Base-by-base conservation (phyloP, 1,140 invertebrate species). In the Halyomorpha halys region DNA sequence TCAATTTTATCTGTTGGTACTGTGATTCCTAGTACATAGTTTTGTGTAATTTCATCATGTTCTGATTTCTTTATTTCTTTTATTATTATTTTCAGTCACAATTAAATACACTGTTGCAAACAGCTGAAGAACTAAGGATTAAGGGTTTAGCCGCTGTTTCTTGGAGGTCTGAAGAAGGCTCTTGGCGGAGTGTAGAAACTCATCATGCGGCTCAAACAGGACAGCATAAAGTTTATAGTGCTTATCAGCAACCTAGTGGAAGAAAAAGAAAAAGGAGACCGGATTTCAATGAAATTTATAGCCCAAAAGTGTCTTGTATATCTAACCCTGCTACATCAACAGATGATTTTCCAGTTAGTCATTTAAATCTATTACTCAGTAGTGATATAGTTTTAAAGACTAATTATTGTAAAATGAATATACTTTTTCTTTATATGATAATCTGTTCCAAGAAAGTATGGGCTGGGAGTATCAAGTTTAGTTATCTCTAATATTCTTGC, bases 141-240 rank as follows among this genome's bases (percentile, higher is more conserved):
- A 94, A 95, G 77, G 92, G 92, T 0, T 76, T 94, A 19, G 90
- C 91, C 44, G 90, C 94, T 74, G 88, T 91, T 3, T 88, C 87
- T 64, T 90, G 87, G 86, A 82, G 68, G 39, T 65, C 69, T 21
- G 70, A 73, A 44, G 69, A 71, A 63, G 69, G 70, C 6, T 62
- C 66, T 19, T 70, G 69, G 63, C 64, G 70, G 23, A 70, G 68
- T 66, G 68, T 71, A 34, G 69, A 70, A 44, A 16, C 66, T 51
- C 23, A 59, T 5, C 44, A 53, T 47, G 19, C 60, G 19, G 13
- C 59, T 2, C 59, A 61, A 45, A 15, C 18, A 16, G 30, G 45
- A n/a, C 45, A 25, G 19, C 44, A 49, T 30, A 25, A 62, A 47
- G 23, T 49, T 21, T 53, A 23, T 53, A 34, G 34, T 53, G 45